phyloP scores from a whole-genome alignment of 2,888 invertebrate species.

The Homarus gammarus region DNA sequence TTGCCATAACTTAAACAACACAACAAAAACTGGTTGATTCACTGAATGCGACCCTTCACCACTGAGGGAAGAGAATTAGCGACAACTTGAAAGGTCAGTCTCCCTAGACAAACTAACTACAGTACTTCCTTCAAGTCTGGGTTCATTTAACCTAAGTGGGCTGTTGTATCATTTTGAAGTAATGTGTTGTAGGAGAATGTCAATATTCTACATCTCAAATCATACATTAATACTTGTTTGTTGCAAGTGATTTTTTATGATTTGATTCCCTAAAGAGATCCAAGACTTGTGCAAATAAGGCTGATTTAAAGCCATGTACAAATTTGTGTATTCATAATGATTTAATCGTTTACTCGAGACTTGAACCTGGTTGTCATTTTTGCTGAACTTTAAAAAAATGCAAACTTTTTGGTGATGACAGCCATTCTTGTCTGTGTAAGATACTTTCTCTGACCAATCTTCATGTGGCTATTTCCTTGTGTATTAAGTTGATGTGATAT shows the following conservation, averaged over 20 bases:
- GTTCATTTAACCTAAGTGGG: neutral
- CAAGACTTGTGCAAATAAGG: neutral
- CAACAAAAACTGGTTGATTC: neutral
- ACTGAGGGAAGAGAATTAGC: too few relatives aligned
- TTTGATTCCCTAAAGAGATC: neutral
- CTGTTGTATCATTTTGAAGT: neutral
- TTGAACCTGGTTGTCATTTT: neutral
- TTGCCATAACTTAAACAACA: neutral
- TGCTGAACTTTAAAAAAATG: too few relatives aligned
- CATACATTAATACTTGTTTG: too few relatives aligned
- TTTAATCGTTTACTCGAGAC: neutral
- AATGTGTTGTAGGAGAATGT: too few relatives aligned
- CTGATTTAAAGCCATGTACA: constrained; percentile 3
- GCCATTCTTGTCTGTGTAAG: neutral
- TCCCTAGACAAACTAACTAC: neutral
- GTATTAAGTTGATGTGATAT: constrained; percentile 1
- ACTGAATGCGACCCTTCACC: too few relatives aligned
- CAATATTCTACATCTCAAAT: neutral
- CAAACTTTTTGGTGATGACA: neutral
- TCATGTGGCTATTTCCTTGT: neutral
- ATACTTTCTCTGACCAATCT: neutral
- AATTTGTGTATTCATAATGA: neutral
- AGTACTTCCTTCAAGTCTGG: neutral
- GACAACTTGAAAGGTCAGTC: too few relatives aligned
- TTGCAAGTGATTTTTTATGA: neutral